Evolutionary conservation across 92 coral and sea anemone genomes (phyloP).

Genomic region (Blastomussa wellsi): DNA sequence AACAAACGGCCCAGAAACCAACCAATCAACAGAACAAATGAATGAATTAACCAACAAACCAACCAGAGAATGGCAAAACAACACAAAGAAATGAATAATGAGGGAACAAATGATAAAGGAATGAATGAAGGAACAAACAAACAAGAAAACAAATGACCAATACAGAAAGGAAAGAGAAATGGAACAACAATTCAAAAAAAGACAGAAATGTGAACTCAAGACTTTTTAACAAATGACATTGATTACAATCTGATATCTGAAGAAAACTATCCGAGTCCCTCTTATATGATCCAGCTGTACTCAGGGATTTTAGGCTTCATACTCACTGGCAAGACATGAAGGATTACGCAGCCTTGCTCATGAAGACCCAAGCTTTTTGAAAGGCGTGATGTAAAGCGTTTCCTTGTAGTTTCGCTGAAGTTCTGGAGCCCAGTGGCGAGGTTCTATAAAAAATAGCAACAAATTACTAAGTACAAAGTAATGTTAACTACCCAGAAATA

Average conservation of each 20-base stretch:
- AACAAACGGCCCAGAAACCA: no score
- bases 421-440: constrained; percentile 51
- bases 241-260: not conserved
- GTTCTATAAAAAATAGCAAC: constrained; percentile 48
- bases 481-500: no score
- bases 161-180: not conserved
- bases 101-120: not conserved
- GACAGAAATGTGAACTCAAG: no score
- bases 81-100: not conserved
- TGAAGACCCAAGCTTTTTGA: constrained; percentile 63
- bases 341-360: constrained; percentile 64
- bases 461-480: not conserved
- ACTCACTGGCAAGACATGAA: constrained; percentile 85
- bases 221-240: not conserved
- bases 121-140: not conserved
- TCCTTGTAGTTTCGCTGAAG: constrained; percentile 54
- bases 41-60: not conserved
- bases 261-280: not conserved
- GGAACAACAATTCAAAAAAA: not conserved
- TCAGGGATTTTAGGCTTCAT: no score
- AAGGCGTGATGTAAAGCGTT: constrained; percentile 50
- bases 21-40: no score
- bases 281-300: not conserved
- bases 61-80: not conserved
- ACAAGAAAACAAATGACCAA: not conserved